These are phyloP conservation scores for Phataginus tetradactyla DNA, from an alignment of 2,797 vertebrate genomes.

Conservation along the genomic window DNA sequence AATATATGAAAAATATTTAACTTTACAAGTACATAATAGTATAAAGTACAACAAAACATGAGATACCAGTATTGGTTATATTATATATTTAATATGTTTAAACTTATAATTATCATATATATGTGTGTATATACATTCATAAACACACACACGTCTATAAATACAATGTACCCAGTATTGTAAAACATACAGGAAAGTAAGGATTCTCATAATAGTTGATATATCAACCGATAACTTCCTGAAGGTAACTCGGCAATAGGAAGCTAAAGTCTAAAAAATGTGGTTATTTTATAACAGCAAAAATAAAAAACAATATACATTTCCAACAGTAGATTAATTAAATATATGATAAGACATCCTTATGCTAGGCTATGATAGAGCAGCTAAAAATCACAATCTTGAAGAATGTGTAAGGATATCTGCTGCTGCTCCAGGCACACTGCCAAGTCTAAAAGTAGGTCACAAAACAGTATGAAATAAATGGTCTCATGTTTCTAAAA, in stretches of 20 bases:
- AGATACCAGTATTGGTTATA: neutral
- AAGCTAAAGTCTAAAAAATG: neutral
- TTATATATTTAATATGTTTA: neutral
- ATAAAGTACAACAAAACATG: neutral
- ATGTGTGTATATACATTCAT: fast-evolving
- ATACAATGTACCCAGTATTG: neutral
- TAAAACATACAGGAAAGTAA: neutral
- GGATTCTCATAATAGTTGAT: neutral
- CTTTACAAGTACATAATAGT: neutral
- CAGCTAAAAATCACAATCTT: conserved; percentile 33
- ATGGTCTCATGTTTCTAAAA: neutral
- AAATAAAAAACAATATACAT: neutral
- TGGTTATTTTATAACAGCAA: neutral
- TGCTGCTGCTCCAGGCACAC: neutral
- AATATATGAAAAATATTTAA: neutral
- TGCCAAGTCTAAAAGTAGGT: neutral
- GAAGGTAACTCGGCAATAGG: neutral
- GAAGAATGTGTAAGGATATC: neutral
- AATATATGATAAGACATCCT: neutral
- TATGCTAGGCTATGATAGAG: neutral
- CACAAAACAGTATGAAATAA: neutral
- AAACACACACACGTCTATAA: neutral
- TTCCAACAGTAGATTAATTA: neutral
- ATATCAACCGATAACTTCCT: neutral
- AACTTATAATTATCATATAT: neutral